A percentile compares a stretch with the other conserved stretches of the same genome.
These are phyloP conservation scores for Gryon sp. DNA, from an alignment of 1,140 invertebrate species.

Conservation along the genomic window DNA sequence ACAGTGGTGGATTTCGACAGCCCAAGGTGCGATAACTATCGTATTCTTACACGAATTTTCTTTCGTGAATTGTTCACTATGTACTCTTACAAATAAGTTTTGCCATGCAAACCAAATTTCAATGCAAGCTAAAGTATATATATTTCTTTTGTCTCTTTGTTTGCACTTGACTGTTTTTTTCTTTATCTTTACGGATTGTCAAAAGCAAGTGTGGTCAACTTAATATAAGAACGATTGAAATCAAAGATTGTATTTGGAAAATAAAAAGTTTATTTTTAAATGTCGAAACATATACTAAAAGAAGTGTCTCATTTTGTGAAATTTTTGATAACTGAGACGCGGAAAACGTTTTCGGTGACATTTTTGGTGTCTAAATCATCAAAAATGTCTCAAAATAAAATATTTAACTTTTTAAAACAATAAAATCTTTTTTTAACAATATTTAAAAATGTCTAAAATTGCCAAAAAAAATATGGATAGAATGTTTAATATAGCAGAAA, in stretches of 20 bases:
- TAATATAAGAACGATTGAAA: slow-evolving; percentile 12
- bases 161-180: background rate
- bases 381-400: too few species aligned
- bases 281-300: too few species aligned
- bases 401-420: too few species aligned
- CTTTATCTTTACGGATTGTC: slow-evolving; percentile 1
- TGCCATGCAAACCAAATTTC: slow-evolving; percentile 14
- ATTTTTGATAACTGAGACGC: too few species aligned
- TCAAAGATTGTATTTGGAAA: background rate
- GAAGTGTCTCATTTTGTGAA: too few species aligned
- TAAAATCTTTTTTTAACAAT: too few species aligned
- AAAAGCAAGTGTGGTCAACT: background rate
- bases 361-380: too few species aligned
- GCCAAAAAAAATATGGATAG: too few species aligned
- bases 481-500: too few species aligned
- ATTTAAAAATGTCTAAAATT: too few species aligned
- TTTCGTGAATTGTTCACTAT: background rate
- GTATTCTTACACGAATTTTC: slow-evolving; percentile 40
- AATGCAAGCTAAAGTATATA: background rate
- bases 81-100: slow-evolving; percentile 17
- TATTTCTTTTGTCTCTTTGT: background rate
- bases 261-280: slow-evolving; percentile 6
- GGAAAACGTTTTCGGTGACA: too few species aligned
- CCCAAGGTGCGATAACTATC: slow-evolving; percentile 80
- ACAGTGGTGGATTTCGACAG: slow-evolving; percentile 92